Conservation (phyloP, 2,797 vertebrate species). For the Vespertilio murinus region DNA sequence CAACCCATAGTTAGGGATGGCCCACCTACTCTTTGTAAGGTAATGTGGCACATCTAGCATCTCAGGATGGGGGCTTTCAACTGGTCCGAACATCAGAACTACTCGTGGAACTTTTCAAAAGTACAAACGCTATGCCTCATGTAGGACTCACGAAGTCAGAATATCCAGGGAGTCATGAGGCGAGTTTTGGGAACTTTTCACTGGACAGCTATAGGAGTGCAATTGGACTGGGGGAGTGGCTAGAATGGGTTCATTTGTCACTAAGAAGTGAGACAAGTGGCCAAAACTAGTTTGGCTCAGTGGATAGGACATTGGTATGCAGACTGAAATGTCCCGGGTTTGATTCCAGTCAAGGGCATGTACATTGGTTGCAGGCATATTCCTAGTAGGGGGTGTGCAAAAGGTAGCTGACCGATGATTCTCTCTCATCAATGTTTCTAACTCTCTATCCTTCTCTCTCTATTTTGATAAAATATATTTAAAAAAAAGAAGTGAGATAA, state of each 20-base stretch:
- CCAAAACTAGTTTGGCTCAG: no score
- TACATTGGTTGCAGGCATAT: no score
- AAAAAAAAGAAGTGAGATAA: not conserved
- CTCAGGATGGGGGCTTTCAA: not conserved
- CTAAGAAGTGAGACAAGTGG: not conserved
- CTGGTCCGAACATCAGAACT: not conserved
- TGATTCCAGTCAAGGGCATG: no score
- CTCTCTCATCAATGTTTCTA: no score
- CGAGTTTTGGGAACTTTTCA: not conserved
- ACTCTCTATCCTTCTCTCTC: no score
- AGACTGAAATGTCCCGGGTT: no score
- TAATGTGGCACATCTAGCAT: not conserved
- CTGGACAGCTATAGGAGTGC: not conserved
- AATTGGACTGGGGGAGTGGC: not conserved
- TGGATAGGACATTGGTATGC: no score
- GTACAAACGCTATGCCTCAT: not conserved
- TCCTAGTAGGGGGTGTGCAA: no score
- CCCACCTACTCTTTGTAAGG: not conserved
- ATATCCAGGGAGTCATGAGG: not conserved
- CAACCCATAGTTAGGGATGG: not conserved
- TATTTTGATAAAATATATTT: no score
- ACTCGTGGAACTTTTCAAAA: not conserved
- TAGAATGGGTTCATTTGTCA: not conserved
- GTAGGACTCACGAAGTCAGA: not conserved
- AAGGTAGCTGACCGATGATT: no score